These are phyloP conservation scores for Phrynocephalus vlangalii DNA, from an alignment of 2,797 vertebrate species.

Conservation along the genomic window DNA sequence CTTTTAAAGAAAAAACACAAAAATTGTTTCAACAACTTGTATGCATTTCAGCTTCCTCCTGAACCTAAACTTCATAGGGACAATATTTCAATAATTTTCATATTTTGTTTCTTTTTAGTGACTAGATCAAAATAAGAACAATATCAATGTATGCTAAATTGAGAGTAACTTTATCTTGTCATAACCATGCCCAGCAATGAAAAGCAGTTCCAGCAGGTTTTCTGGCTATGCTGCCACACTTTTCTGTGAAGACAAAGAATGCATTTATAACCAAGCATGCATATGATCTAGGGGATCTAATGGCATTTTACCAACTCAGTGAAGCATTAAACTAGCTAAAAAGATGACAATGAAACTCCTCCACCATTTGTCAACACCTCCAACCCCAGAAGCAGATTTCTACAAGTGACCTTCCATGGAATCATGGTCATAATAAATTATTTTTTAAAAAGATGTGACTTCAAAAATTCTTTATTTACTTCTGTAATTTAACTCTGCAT, in stretches of 20 bases:
- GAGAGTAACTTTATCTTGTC: conserved; percentile 50
- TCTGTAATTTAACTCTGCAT: too few species aligned
- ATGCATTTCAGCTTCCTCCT: background rate
- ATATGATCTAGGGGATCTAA: conserved; percentile 57
- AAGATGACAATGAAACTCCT: conserved; percentile 41
- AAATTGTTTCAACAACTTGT: background rate
- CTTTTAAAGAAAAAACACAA: background rate
- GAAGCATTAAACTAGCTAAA: conserved; percentile 64
- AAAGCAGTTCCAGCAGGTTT: conserved; percentile 52
- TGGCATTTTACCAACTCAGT: conserved; percentile 59
- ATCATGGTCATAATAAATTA: conserved; percentile 19
- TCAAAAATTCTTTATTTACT: too few species aligned
- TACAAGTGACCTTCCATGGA: conserved; percentile 25
- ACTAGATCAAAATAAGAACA: conserved; percentile 32
- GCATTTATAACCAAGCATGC: conserved; percentile 57
- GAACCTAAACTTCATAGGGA: conserved; percentile 50
- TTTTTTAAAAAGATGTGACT: too few species aligned
- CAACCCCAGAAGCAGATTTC: conserved; percentile 41
- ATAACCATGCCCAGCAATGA: conserved; percentile 53
- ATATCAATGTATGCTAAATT: conserved; percentile 44
- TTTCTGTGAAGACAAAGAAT: conserved; percentile 60
- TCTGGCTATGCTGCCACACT: conserved; percentile 48
- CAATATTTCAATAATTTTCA: conserved; percentile 40
- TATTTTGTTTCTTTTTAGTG: conserved; percentile 17
- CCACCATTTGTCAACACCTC: conserved; percentile 24